These are phyloP conservation scores for Acanthopleura granulata DNA, from an alignment of 2,888 invertebrate genomes.

Conservation along the genomic window DNA sequence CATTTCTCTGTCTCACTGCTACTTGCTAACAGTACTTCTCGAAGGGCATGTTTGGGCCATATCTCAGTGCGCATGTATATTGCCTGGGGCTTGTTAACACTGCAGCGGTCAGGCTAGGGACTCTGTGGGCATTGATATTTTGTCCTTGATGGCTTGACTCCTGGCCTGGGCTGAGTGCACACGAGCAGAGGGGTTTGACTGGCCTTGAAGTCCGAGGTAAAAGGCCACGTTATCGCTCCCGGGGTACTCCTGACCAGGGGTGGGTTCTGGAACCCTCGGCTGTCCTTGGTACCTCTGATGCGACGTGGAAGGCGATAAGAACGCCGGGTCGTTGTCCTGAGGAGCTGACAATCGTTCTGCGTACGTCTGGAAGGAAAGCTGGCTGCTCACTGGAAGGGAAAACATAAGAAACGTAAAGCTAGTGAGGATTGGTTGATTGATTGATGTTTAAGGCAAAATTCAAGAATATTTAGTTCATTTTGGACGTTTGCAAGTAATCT, in stretches of 20 bases:
- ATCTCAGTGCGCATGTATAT: no score
- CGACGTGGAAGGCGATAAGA: conserved; percentile 42
- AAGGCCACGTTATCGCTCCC: conserved; percentile 48
- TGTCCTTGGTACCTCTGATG: not conserved
- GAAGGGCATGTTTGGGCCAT: no score
- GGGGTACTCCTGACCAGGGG: conserved; percentile 34
- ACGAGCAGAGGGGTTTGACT: conserved; percentile 28
- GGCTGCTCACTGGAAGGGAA: conserved; percentile 10
- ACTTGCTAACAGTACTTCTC: no score
- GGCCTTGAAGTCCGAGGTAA: conserved; percentile 38
- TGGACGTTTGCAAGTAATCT: no score
- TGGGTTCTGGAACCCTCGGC: not conserved
- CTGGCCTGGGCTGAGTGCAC: conserved; percentile 41
- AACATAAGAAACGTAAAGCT: not conserved
- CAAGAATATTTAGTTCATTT: no score
- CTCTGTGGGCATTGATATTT: conserved; percentile 29
- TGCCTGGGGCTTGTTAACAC: no score
- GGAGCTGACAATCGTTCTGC: conserved; percentile 37
- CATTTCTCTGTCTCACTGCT: no score
- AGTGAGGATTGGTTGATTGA: no score
- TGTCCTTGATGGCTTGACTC: conserved; percentile 43
- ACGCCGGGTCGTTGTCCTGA: conserved; percentile 41
- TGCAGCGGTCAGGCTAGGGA: not conserved
- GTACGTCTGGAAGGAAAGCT: conserved; percentile 39
- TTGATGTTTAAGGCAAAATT: no score